These are phyloP conservation scores for Acromyrmex heyeri DNA, from an alignment of 1,140 invertebrate genomes.

Conservation along the genomic window DNA sequence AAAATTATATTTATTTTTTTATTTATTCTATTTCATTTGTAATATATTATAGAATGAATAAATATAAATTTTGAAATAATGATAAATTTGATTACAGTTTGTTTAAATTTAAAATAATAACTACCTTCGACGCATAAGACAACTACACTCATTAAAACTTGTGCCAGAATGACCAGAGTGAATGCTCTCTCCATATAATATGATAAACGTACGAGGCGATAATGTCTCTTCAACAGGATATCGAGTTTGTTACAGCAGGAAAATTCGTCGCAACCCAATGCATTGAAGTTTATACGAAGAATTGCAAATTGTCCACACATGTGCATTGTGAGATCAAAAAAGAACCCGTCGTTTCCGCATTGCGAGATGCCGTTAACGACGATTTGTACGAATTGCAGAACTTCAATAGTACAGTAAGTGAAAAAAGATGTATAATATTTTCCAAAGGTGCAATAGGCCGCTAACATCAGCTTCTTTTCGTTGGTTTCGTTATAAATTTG, in stretches of 20 bases:
- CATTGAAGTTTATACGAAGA: conserved; percentile 25
- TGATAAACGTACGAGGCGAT: conserved; percentile 28
- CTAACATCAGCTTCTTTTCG: conserved; percentile 17
- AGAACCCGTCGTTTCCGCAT: conserved; percentile 69
- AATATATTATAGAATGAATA: not conserved
- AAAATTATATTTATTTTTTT: not conserved
- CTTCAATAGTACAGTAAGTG: not conserved
- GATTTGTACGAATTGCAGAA: conserved; percentile 34
- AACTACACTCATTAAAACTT: conserved; percentile 52
- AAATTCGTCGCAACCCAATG: conserved; percentile 2
- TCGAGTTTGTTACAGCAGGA: conserved; percentile 23
- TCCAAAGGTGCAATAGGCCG: conserved; percentile 37
- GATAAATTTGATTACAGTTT: not conserved
- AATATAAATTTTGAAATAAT: not conserved
- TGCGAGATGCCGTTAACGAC: conserved; percentile 47
- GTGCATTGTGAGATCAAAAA: conserved; percentile 60
- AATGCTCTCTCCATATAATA: conserved; percentile 32
- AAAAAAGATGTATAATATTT: conserved; percentile 5
- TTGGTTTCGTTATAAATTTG: not conserved
- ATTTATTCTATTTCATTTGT: not conserved
- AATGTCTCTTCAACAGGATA: conserved; percentile 33
- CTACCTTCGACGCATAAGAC: conserved; percentile 74
- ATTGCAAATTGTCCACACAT: conserved; percentile 56
- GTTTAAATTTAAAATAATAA: not conserved
- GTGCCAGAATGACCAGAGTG: conserved; percentile 37